phyloP scores from a whole-genome alignment of 2,113 vertebrate species.

The Martes martes region DNA sequence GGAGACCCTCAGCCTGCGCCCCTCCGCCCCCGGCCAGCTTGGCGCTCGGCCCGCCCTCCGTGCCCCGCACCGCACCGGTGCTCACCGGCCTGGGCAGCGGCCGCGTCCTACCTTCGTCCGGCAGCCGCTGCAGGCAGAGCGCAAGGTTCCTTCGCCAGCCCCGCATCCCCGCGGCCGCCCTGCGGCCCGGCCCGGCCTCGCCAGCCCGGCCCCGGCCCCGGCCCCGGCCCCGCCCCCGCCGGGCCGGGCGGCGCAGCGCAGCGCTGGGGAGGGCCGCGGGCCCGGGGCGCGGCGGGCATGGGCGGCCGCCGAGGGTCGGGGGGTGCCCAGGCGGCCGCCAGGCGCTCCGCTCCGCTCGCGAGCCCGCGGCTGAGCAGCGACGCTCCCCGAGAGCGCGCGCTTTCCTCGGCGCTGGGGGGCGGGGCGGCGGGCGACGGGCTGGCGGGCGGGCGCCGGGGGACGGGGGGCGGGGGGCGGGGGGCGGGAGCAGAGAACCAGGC shows the following conservation, averaged over 20 bases:
- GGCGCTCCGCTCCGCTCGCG: neutral
- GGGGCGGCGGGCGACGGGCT: neutral
- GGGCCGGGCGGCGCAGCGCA: conserved; percentile 47
- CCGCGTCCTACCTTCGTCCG: conserved; percentile 87
- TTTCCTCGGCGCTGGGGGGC: conserved; percentile 37
- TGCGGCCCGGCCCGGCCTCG: conserved; percentile 36
- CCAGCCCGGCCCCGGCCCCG: conserved; percentile 10
- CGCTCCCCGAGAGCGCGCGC: conserved; percentile 55
- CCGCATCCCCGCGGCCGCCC: conserved; percentile 83
- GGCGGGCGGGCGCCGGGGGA: neutral
- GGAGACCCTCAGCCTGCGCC: neutral
- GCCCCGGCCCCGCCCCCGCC: conserved; percentile 42
- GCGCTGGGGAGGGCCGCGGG: conserved; percentile 69
- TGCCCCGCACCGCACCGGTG: neutral
- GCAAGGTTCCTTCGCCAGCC: conserved; percentile 89
- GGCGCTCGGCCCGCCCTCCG: neutral
- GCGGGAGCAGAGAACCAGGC: neutral
- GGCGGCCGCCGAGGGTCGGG: conserved; percentile 28
- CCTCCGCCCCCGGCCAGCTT: neutral
- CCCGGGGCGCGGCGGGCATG: conserved; percentile 60
- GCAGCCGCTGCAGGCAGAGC: conserved; percentile 89
- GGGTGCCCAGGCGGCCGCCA: neutral
- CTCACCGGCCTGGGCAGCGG: neutral
- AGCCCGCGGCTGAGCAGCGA: conserved; percentile 37
- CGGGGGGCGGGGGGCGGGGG: too few relatives aligned